Conservation (phyloP, 2,888 invertebrate species). For the Philereme vetulata region DNA sequence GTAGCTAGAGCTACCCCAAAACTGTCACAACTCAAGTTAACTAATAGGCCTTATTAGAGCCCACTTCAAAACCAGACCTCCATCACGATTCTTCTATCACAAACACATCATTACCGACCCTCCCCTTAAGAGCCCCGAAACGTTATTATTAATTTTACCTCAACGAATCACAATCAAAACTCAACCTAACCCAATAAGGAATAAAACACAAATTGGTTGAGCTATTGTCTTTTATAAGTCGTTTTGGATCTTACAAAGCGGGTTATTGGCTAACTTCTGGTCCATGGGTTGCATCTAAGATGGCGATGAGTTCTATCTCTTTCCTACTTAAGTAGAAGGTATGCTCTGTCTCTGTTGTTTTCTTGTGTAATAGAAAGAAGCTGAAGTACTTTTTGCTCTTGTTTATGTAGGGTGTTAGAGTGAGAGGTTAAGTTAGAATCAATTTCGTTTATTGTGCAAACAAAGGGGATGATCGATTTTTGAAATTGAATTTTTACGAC, state of each 20-base stretch:
- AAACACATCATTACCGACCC: conserved; percentile 59
- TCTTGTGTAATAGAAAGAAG: conserved; percentile 75
- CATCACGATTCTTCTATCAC: conserved; percentile 56
- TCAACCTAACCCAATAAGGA: conserved; percentile 48
- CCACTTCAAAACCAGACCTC: conserved; percentile 61
- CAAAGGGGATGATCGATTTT: conserved; percentile 64
- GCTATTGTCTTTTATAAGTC: conserved; percentile 53
- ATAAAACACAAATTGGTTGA: conserved; percentile 59
- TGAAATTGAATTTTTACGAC: conserved; percentile 37
- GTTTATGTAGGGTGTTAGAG: conserved; percentile 68
- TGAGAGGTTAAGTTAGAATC: conserved; percentile 59
- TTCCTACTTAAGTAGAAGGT: conserved; percentile 45
- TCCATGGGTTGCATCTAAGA: conserved; percentile 81
- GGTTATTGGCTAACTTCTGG: conserved; percentile 81
- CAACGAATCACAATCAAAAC: conserved; percentile 44
- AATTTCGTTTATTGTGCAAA: conserved; percentile 73
- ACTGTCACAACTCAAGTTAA: conserved; percentile 50
- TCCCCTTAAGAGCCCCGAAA: conserved; percentile 70
- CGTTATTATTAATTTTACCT: conserved; percentile 69
- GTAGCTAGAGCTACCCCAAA: conserved; percentile 42
- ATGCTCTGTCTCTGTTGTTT: conserved; percentile 58
- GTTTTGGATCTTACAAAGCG: conserved; percentile 53
- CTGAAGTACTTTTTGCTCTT: conserved; percentile 64
- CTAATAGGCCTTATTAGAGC: conserved; percentile 62
- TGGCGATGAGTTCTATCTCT: conserved; percentile 69